A percentile compares a stretch with the other conserved stretches of the same genome.
Conservation (phyloP, 2,113 vertebrate genomes). For the Benitochromis conjunctus region DNA sequence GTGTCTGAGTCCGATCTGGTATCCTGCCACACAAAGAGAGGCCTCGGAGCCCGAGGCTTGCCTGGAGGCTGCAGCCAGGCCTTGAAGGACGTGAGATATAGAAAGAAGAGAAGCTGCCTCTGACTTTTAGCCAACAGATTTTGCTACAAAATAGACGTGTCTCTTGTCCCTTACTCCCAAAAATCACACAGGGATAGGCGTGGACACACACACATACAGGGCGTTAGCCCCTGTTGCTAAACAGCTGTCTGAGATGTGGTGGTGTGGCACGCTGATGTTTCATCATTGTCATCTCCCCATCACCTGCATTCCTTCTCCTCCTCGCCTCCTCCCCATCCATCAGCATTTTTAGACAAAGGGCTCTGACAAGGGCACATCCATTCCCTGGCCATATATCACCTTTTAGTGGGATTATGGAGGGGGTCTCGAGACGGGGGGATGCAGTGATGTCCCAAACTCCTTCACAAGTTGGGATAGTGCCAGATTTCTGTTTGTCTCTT, state of each 20-base stretch:
- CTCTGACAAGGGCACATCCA: conserved; percentile 70
- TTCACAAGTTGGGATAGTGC: conserved; percentile 59
- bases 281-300: conserved; percentile 67
- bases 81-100: conserved; percentile 53
- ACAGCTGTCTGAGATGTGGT: conserved; percentile 65
- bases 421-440: neutral
- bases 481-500: conserved; percentile 40
- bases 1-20: conserved; percentile 64
- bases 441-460: conserved; percentile 59
- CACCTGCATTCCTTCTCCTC: conserved; percentile 61
- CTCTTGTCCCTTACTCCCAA: conserved; percentile 4
- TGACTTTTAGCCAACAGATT: neutral
- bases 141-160: neutral
- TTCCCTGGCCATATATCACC: conserved; percentile 65
- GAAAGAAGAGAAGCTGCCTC: conserved; percentile 17
- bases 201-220: neutral
- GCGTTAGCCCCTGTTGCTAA: conserved; percentile 44
- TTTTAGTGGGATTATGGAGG: conserved; percentile 34
- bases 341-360: conserved; percentile 59
- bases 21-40: conserved; percentile 52
- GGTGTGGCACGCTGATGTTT: conserved; percentile 11
- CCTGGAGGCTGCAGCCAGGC: conserved; percentile 51
- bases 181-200: neutral
- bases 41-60: conserved; percentile 55
- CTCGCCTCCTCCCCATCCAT: conserved; percentile 59